phyloP scores from a whole-genome alignment of 2,888 invertebrate species.

The Tiphia femorata region DNA sequence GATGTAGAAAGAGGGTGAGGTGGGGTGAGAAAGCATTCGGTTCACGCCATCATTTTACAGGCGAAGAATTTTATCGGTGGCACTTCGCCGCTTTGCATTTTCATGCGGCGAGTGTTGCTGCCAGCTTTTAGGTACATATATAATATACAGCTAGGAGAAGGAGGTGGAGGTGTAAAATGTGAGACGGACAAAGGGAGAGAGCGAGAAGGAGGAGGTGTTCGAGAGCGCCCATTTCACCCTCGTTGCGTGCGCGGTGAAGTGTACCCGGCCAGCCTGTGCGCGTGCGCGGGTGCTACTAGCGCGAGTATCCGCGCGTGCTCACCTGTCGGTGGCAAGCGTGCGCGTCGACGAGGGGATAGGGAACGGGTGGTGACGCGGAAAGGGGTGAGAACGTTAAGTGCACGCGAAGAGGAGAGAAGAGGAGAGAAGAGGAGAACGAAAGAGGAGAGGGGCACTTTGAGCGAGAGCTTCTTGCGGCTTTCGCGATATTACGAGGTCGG shows the following conservation, averaged over 20 bases:
- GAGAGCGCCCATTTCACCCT: slow-evolving; percentile 35
- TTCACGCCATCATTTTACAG: slow-evolving; percentile 65
- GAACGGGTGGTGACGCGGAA: neutral
- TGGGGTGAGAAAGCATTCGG: slow-evolving; percentile 53
- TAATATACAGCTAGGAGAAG: slow-evolving; percentile 9
- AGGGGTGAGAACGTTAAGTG: slow-evolving; percentile 10
- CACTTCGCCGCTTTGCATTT: slow-evolving; percentile 61
- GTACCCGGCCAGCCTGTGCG: neutral
- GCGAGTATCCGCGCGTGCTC: neutral
- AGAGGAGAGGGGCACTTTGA: slow-evolving; percentile 34
- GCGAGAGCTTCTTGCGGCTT: slow-evolving; percentile 48
- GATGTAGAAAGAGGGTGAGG: slow-evolving; percentile 17
- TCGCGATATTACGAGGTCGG: slow-evolving; percentile 40
- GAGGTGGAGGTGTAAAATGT: too few species aligned
- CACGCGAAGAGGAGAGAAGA: slow-evolving; percentile 11
- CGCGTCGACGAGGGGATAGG: neutral
- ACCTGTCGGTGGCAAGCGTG: neutral
- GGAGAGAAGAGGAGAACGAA: slow-evolving; percentile 10
- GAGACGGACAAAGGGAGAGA: neutral
- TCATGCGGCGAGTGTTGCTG: slow-evolving; percentile 51
- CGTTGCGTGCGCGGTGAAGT: slow-evolving; percentile 24
- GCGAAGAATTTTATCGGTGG: slow-evolving; percentile 65
- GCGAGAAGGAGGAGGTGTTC: slow-evolving; percentile 16
- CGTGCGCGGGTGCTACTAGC: neutral
- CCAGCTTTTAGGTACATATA: slow-evolving; percentile 33